phyloP scores from a whole-genome alignment of 2,797 vertebrate genomes.

The Spatula versicolor region DNA sequence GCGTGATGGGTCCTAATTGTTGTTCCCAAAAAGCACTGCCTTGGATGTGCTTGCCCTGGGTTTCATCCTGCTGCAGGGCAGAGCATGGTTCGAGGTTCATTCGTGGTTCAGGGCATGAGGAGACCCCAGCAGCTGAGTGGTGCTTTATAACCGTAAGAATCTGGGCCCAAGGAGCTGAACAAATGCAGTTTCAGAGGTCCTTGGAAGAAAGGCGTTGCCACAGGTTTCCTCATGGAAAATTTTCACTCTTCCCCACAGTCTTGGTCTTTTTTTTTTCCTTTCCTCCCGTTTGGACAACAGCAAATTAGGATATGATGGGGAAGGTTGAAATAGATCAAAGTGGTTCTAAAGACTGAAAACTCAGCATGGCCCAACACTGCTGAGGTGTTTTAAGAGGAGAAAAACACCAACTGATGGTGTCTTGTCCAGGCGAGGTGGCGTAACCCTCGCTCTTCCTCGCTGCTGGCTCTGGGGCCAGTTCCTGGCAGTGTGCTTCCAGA shows the following conservation, averaged over 20 bases:
- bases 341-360: neutral
- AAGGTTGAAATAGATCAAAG: neutral
- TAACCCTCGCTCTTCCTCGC: neutral
- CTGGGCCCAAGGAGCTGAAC: neutral
- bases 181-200: neutral
- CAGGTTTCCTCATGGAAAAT: neutral
- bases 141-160: neutral
- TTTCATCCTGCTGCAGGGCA: neutral
- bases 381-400: neutral
- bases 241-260: neutral
- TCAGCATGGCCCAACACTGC: neutral
- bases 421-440: neutral
- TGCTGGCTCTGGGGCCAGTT: accelerated
- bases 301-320: neutral
- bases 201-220: neutral
- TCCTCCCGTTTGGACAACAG: neutral
- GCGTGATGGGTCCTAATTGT: neutral
- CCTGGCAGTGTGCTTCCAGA: accelerated
- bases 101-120: neutral
- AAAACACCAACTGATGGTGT: neutral
- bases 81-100: neutral
- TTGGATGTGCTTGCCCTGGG: neutral
- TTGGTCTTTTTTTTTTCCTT: neutral
- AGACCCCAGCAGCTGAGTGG: neutral
- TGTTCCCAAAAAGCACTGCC: neutral